A percentile compares a stretch with the other conserved stretches of the same genome.
phyloP scores from a whole-genome alignment of 2,888 invertebrate genomes.

The Diplazon laetatorius region DNA sequence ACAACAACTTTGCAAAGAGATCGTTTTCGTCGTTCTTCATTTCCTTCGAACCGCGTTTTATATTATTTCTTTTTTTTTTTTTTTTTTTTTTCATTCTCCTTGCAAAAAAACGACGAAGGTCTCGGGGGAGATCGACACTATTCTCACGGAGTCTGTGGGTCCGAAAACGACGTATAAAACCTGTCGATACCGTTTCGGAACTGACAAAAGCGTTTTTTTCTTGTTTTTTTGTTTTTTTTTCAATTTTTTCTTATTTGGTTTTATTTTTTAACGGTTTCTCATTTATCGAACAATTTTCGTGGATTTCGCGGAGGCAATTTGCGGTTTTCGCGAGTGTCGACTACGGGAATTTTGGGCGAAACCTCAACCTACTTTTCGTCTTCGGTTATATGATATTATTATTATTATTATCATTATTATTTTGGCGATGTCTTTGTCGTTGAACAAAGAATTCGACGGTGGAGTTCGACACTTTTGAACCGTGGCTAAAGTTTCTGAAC shows the following conservation, averaged over 20 bases:
- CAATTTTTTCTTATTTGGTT: no score
- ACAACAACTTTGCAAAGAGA: slow-evolving; percentile 19
- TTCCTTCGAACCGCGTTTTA: slow-evolving; percentile 11
- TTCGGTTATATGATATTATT: not conserved
- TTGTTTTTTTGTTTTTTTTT: no score
- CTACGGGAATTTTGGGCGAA: slow-evolving; percentile 12
- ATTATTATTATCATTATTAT: not conserved
- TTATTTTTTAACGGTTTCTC: slow-evolving; percentile 50
- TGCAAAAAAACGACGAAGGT: slow-evolving; percentile 5
- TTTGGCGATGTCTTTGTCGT: slow-evolving; percentile 16
- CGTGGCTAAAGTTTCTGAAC: no score
- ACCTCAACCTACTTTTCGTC: slow-evolving; percentile 6
- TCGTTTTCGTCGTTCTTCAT: slow-evolving; percentile 3
- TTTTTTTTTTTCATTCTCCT: not conserved
- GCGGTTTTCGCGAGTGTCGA: slow-evolving; percentile 43
- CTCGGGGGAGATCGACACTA: slow-evolving; percentile 53
- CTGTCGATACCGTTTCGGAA: slow-evolving; percentile 11
- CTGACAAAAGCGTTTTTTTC: slow-evolving; percentile 42
- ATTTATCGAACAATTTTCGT: slow-evolving; percentile 16
- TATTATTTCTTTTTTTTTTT: not conserved
- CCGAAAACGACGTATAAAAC: not conserved
- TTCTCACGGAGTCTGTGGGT: slow-evolving; percentile 57
- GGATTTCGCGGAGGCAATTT: slow-evolving; percentile 32
- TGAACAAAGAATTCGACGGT: slow-evolving; percentile 48
- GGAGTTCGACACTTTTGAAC: no score